Evolutionary conservation across 2,113 vertebrate genomes (phyloP).

Genomic region (Hassar affinis): DNA sequence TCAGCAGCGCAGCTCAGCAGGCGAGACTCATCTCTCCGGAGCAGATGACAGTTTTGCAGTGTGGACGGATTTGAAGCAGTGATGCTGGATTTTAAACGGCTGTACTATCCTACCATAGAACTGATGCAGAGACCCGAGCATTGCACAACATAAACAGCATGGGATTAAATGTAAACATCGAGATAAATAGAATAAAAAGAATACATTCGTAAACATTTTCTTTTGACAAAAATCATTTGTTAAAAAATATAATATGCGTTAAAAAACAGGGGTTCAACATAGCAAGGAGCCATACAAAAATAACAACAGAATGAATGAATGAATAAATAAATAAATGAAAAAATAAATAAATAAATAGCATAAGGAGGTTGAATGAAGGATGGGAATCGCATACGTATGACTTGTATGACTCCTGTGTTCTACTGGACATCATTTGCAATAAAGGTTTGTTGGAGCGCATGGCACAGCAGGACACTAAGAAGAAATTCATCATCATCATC

Average conservation of each 20-base stretch:
- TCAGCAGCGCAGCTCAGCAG: constrained; percentile 3
- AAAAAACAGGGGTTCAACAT: constrained; percentile 29
- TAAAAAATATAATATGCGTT: constrained; percentile 62
- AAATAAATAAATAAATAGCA: constrained; percentile 38
- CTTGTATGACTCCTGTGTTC: constrained; percentile 33
- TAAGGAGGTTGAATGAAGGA: constrained; percentile 2
- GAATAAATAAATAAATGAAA: constrained; percentile 48
- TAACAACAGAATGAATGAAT: constrained; percentile 49
- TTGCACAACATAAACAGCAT: constrained; percentile 58
- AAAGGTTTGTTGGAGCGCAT: constrained; percentile 20
- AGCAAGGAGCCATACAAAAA: constrained; percentile 48
- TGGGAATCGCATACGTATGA: constrained; percentile 22
- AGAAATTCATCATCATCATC: constrained; percentile 10
- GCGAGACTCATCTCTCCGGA: constrained; percentile 4
- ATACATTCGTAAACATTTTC: constrained; percentile 75
- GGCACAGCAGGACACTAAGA: constrained; percentile 18
- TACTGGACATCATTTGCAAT: constrained; percentile 14
- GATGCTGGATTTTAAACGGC: constrained; percentile 11
- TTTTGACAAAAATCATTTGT: constrained; percentile 52
- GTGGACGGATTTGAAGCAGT: constrained; percentile 24
- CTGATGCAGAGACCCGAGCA: constrained; percentile 46
- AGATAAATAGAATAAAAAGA: constrained; percentile 60
- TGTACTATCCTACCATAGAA: constrained; percentile 36
- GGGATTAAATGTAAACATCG: constrained; percentile 61
- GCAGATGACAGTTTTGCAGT: constrained; percentile 27